Evolutionary conservation across 2,113 vertebrate genomes (phyloP).

Genomic region (Nestor notabilis): DNA sequence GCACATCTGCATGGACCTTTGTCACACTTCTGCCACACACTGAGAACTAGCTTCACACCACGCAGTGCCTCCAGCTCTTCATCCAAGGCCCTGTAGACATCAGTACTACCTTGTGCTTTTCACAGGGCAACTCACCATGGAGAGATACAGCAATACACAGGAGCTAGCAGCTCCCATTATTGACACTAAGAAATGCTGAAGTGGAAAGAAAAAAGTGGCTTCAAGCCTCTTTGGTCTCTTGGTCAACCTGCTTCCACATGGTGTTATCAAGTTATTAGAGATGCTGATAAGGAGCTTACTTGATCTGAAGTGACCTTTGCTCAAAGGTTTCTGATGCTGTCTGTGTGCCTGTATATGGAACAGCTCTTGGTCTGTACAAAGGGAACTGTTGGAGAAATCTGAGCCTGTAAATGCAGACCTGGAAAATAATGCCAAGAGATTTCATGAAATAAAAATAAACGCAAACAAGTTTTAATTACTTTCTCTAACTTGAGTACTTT

Average conservation of each 20-base stretch:
- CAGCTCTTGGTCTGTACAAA: neutral
- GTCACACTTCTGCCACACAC: accelerated
- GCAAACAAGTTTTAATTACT: neutral
- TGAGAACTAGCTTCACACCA: neutral
- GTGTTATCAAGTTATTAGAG: neutral
- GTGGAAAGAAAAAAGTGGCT: neutral
- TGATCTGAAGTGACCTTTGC: neutral
- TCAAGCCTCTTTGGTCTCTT: neutral
- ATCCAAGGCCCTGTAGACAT: neutral
- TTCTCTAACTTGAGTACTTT: neutral
- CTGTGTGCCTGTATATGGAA: neutral
- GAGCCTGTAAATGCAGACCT: neutral
- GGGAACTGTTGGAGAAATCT: neutral
- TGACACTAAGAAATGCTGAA: neutral
- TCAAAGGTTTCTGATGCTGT: neutral
- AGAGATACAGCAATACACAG: neutral
- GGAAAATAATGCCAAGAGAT: neutral
- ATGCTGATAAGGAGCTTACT: neutral
- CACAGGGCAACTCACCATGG: neutral
- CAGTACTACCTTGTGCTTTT: neutral
- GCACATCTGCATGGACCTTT: neutral
- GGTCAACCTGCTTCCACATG: neutral
- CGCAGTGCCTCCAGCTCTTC: neutral
- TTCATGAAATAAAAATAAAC: neutral
- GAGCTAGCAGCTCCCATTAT: neutral